Evolutionary conservation across 1,140 invertebrate species (phyloP), one percentile per base, ranked within the genome.

Genomic region (Phthorimaea operculella): DNA sequence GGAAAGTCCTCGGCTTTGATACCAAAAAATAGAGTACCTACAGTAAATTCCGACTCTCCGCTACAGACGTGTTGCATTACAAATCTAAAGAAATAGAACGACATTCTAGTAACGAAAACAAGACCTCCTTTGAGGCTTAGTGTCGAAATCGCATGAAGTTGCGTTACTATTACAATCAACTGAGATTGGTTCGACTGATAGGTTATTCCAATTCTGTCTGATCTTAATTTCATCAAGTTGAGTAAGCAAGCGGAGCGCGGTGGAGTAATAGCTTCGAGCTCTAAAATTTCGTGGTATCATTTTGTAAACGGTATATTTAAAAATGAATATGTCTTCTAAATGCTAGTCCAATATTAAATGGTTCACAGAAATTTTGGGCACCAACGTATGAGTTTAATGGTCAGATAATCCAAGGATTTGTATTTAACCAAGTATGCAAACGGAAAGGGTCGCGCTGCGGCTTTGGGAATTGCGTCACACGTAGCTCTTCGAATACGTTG

Each of bases 251-350:
- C 71, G 57, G 55, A 59, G 57, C 55, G 65, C 70, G 54, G 58
- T 83, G 78, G 71, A 65, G 80, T 76, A 81, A 83, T 74, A 68
- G 56, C 68, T 68, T 42, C 54, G 57, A 76, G 75, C 69, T 79
- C 76, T 72, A 79, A 83, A 79, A 82, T 84, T 79, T 71, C 76
- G 70, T 76, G 72, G 71, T 77, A 75, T 72, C 68, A 76, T 84
- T 84, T 84, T 75, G 78, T 80, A 84, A 83, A 80, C 79, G 68
- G 73, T 72, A 74, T 79, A 76, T 74, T 76, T 72, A 74, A 73
- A 66, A 72, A 70, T 72, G 70, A 70, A 66, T 70, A 74, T 72
- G 79, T 73, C 72, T 72, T 66, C 68, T 79, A 66, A 76, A 79
- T 76, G 78, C 69, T 79, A 81, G 76, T 76, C 74, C 76, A 70